Conservation (phyloP, 2,888 invertebrate species). For the Xestia ashworthii region DNA sequence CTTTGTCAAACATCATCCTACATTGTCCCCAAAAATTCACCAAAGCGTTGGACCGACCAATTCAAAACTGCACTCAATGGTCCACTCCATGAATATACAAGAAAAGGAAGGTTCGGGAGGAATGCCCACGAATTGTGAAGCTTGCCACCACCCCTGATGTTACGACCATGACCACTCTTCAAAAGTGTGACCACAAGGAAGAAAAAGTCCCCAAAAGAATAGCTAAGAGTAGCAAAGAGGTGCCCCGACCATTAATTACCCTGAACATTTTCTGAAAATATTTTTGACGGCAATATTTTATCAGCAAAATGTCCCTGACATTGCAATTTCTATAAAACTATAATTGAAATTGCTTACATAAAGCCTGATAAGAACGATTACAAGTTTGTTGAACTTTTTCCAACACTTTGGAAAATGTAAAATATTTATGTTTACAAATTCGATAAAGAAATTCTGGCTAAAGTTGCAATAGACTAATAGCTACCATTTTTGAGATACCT, state of each 20-base stretch:
- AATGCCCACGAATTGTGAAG: no score
- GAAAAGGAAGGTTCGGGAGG: no score
- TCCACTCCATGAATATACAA: no score
- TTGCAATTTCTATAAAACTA: slow-evolving; percentile 4
- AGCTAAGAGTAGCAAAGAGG: not conserved
- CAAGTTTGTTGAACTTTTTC: slow-evolving; percentile 6
- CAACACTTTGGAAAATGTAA: not conserved
- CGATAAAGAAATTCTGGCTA: not conserved
- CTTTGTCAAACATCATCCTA: no score
- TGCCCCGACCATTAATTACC: not conserved
- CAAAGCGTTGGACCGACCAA: no score
- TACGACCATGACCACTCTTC: no score
- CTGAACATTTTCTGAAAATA: not conserved
- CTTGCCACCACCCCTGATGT: no score
- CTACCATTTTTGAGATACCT: not conserved
- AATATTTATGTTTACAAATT: not conserved
- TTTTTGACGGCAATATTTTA: not conserved
- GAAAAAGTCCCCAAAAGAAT: not conserved
- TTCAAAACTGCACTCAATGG: no score
- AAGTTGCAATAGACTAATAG: not conserved
- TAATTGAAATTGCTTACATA: slow-evolving; percentile 4
- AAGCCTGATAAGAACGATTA: not conserved
- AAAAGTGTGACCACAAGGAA: no score
- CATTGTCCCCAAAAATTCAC: no score
- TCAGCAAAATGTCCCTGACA: not conserved